Base-by-base conservation (phyloP, 2,797 vertebrate species). In the Setipinna tenuifilis region DNA sequence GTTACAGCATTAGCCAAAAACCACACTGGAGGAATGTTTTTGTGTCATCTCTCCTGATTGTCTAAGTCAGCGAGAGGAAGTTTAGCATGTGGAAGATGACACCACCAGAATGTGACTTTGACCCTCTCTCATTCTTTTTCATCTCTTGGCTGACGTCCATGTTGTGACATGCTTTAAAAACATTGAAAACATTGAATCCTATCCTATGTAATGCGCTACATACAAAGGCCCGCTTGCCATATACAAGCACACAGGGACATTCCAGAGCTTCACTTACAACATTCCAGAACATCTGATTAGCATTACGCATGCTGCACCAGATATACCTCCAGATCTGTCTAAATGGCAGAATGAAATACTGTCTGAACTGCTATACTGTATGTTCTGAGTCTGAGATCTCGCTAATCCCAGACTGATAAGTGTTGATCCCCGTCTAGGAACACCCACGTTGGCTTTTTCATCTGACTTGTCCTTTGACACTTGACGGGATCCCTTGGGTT, bases 21-120 rank as follows among this genome's bases (percentile, higher is more conserved):
- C 6, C 71, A 78, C 71, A 78, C 6, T 16, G 19, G 9, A 78
- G 71, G 71, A 78, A 78, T n/a, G 71, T 78, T 17, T 78, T 21
- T 78, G 71, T 78, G 71, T 78, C 71, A 78, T 78, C 6, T 21
- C 16, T 78, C 16, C 71, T 41, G 28, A 71, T 78, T 21, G 31
- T 19, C 3, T 21, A 44, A 19, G 31, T 35, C 71, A 19, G 16
- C 35, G 17, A 44, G 19, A 78, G 71, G 71, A 78, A 41, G 71
- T 35, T 41, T 44, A 44, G 71, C 21, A 21, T 44, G 44, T 78
- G 71, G 31, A 78, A 78, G 71, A 78, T n/a, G 71, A 78, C 71
- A 78, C 71, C 31, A 41, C 31, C 35, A 78, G 71, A 78, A 78
- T 78, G 35, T 78, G 71, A 3, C 35, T 78, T 41, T n/a, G 16